Conservation (phyloP, 2,797 vertebrate genomes). For the Trachurus trachurus region DNA sequence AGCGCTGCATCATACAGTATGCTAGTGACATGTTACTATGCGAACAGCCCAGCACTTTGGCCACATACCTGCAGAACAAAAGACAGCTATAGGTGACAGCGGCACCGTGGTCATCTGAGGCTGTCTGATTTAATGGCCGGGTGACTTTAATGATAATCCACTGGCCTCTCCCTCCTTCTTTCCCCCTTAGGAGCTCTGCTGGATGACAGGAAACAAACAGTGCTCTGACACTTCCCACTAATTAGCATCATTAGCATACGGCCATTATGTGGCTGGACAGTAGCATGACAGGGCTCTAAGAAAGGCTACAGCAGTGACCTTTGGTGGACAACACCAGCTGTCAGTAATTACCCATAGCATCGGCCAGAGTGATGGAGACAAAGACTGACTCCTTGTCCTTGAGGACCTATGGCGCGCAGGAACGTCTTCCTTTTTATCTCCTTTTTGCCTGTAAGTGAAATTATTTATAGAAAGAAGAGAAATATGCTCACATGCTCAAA, state of each 20-base stretch:
- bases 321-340: constrained; percentile 89
- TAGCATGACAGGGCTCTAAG: constrained; percentile 85
- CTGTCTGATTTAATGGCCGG: constrained; percentile 72
- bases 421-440: constrained; percentile 42
- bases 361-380: constrained; percentile 65
- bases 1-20: neutral
- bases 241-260: constrained; percentile 90
- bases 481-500: constrained; percentile 22
- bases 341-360: constrained; percentile 87
- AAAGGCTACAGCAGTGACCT: constrained; percentile 87
- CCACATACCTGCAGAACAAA: constrained; percentile 21
- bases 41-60: neutral
- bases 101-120: constrained; percentile 64
- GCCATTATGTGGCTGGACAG: constrained; percentile 86
- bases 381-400: constrained; percentile 76
- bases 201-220: constrained; percentile 88
- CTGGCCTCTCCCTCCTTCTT: constrained; percentile 40
- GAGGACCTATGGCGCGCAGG: constrained; percentile 56
- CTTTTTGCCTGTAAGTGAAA: constrained; percentile 14
- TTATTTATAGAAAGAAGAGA: constrained; percentile 54
- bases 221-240: constrained; percentile 86
- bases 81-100: constrained; percentile 51
- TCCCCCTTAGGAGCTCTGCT: constrained; percentile 62
- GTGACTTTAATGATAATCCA: constrained; percentile 81
- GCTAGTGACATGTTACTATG: constrained; percentile 12